Evolutionary conservation across 2,113 vertebrate genomes (phyloP).

Genomic region (Macquaria ambigua): DNA sequence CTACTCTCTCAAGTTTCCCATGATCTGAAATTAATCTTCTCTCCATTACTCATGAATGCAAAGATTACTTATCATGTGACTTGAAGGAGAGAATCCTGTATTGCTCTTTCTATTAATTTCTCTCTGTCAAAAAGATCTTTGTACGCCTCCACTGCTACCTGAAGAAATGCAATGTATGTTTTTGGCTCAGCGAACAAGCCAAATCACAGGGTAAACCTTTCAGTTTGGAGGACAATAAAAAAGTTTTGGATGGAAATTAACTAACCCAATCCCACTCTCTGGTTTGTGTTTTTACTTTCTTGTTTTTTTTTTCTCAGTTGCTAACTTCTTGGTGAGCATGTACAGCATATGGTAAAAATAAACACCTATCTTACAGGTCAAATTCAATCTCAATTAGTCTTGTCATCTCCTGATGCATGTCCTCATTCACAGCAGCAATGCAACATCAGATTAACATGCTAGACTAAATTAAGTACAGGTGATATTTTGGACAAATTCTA

Average conservation of each 20-base stretch:
- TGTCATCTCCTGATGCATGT: conserved; percentile 34
- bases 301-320: conserved; percentile 19
- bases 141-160: conserved; percentile 78
- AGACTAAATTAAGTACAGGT: background rate
- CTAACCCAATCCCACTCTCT: conserved; percentile 71
- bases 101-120: conserved; percentile 73
- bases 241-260: conserved; percentile 82
- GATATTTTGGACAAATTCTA: background rate
- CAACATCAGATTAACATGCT: background rate
- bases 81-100: conserved; percentile 74
- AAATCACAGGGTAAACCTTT: conserved; percentile 80
- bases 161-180: conserved; percentile 82
- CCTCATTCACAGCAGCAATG: conserved; percentile 2
- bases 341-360: conserved; percentile 60
- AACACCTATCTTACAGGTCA: conserved; percentile 59
- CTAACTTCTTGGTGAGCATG: conserved; percentile 59
- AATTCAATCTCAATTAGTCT: conserved; percentile 43
- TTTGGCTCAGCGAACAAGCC: conserved; percentile 70
- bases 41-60: conserved; percentile 77
- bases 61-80: conserved; percentile 75
- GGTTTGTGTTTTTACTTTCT: conserved; percentile 45
- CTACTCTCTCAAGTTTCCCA: conserved; percentile 69
- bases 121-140: conserved; percentile 70
- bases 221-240: conserved; percentile 83
- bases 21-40: conserved; percentile 73